These are phyloP conservation scores for Papilio aristodemus DNA, from an alignment of 1,140 invertebrate genomes.

Conservation along the genomic window DNA sequence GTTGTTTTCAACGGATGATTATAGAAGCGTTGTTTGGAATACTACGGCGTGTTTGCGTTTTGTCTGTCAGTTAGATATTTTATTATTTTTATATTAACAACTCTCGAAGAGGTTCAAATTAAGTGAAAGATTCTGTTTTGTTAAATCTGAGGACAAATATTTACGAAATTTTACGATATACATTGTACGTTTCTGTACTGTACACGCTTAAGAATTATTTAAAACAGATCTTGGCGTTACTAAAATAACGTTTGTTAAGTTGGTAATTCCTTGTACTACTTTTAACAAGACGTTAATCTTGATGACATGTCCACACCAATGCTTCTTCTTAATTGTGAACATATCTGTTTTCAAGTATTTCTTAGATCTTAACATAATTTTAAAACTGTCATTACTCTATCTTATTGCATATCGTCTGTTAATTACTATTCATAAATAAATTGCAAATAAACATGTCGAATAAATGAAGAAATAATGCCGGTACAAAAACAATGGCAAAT, in stretches of 20 bases:
- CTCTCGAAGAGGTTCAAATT: background rate
- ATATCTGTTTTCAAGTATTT: background rate
- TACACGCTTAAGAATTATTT: too few relatives aligned
- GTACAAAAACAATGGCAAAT: constrained; percentile 29
- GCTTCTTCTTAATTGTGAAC: too few relatives aligned
- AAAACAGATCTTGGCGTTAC: too few relatives aligned
- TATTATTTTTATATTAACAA: constrained; percentile 7
- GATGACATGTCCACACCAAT: too few relatives aligned
- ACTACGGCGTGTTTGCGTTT: background rate
- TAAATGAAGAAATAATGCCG: constrained; percentile 32
- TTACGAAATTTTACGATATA: too few relatives aligned
- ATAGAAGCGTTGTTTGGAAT: constrained; percentile 3
- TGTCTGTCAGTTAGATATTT: background rate
- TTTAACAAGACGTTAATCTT: too few relatives aligned
- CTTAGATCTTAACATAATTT: background rate
- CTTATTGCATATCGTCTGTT: background rate
- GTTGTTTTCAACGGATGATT: constrained; percentile 23
- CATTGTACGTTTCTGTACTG: too few relatives aligned
- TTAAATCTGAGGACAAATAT: too few relatives aligned
- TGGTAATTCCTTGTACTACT: too few relatives aligned
- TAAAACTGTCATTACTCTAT: background rate
- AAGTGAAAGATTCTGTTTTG: background rate
- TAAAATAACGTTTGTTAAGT: too few relatives aligned
- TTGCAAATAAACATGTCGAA: constrained; percentile 13
- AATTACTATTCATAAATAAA: background rate